Evolutionary conservation across 37 sponge, comb jelly and placozoan genomes (phyloP).

Genomic region (Amphimedon queenslandica): DNA sequence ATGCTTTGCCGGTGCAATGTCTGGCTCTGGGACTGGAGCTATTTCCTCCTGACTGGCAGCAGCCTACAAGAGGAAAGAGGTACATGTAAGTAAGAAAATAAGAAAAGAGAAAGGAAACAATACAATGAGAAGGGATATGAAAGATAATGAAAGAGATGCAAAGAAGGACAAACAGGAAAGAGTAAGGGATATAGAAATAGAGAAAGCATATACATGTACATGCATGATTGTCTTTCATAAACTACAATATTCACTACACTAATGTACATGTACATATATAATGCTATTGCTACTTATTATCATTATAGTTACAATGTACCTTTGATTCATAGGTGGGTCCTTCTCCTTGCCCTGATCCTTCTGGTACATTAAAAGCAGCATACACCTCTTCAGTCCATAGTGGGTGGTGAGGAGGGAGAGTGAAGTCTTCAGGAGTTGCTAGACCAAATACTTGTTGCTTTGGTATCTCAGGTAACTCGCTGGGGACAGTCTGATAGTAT

Average conservation of each 20-base stretch:
- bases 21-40: constrained; percentile 83
- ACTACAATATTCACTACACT: no score
- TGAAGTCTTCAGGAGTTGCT: constrained; percentile 87
- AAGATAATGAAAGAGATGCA: no score
- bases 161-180: no score
- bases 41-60: constrained; percentile 78
- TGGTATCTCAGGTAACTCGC: constrained; percentile 74
- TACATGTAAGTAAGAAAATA: no score
- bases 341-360: constrained; percentile 4
- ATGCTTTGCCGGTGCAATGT: constrained; percentile 71
- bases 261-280: no score
- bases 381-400: constrained; percentile 94
- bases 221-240: no score
- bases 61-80: no score
- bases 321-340: no score
- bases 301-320: no score
- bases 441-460: constrained; percentile 86
- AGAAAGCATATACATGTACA: no score
- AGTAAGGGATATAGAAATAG: no score
- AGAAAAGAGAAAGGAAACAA: constrained; percentile 5
- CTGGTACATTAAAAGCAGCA: constrained; percentile 55
- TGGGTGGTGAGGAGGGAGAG: constrained; percentile 82
- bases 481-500: constrained; percentile 95
- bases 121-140: not conserved
- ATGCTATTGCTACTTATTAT: no score